Evolutionary conservation across 2,113 vertebrate species (phyloP), one percentile per base, ranked within the genome.

Genomic region (Grallaria varia): DNA sequence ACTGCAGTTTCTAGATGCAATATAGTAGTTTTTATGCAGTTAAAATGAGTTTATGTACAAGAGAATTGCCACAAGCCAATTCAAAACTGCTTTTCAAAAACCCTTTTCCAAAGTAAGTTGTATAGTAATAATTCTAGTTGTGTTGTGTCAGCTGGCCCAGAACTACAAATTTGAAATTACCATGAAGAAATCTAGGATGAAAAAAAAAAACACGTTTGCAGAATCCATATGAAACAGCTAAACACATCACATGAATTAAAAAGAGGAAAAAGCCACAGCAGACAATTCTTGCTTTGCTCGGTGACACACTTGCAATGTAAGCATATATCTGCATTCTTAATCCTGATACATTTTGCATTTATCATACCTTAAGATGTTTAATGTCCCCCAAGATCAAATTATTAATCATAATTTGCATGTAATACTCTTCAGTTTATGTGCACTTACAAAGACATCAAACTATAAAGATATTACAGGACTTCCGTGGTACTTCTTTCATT

Each of bases 21-120:
- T 94, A 93, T 84, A 95, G 93, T 81, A 94, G 94, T n/a, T 93
- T 97, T 96, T 95, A 95, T 96, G 97, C 97, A 94, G 95, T 96
- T 96, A 96, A 97, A 98, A 97, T 97, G 97, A 96, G 94, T 96
- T 97, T 97, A 96, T 91, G 85, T 97, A 95, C 94, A 93, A 96
- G 95, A 94, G 96, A 96, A 97, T 97, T 96, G 96, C 96, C 96
- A 96, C 84, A 71, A 97, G 93, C 87, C 96, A 79, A 96, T 92
- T 97, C 88, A 96, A 93, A 97, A 97, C 86, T 87, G 96, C 77
- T 81, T 95, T 93, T 89, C 83, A 62, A 85, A 91, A 81, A 72
- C 33, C 30, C 31, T 94, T 89, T 96, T 95, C 93, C 84, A 79
- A 92, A 83, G 87, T 89, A 96, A 78, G 73, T 89, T 95, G 84